Conservation (phyloP, 2,797 vertebrate species). For the Halcyon badia region DNA sequence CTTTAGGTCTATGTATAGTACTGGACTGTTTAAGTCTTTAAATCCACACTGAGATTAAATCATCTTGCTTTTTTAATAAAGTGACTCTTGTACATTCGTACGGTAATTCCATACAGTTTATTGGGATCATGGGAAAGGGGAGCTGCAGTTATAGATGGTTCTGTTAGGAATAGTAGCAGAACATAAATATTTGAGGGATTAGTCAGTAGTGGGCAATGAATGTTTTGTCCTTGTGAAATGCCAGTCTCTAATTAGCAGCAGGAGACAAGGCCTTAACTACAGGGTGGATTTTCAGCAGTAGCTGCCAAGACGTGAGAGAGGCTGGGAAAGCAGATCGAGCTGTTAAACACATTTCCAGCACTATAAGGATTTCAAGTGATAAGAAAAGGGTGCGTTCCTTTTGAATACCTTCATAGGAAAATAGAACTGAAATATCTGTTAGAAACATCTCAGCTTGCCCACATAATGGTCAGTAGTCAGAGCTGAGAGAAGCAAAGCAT, state of each 20-base stretch:
- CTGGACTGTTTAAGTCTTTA: neutral
- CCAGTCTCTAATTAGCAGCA: conserved; percentile 7
- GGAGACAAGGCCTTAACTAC: neutral
- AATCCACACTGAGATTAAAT: accelerated
- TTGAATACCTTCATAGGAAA: neutral
- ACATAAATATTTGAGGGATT: conserved; percentile 23
- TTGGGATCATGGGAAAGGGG: neutral
- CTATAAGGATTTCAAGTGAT: neutral
- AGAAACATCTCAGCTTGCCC: neutral
- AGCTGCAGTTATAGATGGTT: neutral
- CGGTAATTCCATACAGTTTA: neutral
- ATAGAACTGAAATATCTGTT: neutral
- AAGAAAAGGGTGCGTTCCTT: neutral
- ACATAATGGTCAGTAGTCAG: neutral
- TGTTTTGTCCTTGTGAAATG: conserved; percentile 24
- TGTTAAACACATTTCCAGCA: neutral
- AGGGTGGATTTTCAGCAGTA: neutral
- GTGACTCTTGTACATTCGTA: neutral
- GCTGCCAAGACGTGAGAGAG: neutral
- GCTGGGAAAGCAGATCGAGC: neutral
- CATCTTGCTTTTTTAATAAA: neutral
- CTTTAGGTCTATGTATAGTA: neutral
- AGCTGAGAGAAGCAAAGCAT: neutral
- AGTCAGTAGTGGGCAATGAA: neutral
- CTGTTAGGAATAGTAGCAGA: neutral